These are phyloP conservation scores for Dynastes maya DNA, from an alignment of 2,888 invertebrate genomes.

Conservation along the genomic window DNA sequence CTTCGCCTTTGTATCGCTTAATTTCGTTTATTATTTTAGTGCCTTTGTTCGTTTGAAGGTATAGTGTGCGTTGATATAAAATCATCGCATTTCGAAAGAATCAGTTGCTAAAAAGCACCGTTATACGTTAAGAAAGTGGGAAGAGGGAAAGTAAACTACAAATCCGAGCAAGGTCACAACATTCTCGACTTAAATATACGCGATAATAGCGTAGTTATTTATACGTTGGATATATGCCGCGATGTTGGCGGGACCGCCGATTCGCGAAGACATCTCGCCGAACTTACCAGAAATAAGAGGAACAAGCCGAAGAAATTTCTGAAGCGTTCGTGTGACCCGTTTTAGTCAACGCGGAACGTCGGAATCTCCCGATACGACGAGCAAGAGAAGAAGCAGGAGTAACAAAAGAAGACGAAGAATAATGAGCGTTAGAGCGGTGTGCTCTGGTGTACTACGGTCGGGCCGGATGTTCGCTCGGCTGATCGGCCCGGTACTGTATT, in stretches of 20 bases:
- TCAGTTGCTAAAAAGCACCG: no score
- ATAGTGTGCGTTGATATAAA: no score
- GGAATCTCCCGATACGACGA: conserved; percentile 9
- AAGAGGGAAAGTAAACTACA: conserved; percentile 16
- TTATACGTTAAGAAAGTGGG: neutral
- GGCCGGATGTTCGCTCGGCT: conserved; percentile 66
- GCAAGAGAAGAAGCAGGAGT: conserved; percentile 22
- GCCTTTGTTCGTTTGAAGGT: no score
- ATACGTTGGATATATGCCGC: neutral
- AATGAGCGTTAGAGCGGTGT: conserved; percentile 55
- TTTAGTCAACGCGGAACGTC: conserved; percentile 24
- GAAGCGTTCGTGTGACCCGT: conserved; percentile 28
- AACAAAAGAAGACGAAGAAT: conserved; percentile 56
- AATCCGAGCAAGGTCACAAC: conserved; percentile 19
- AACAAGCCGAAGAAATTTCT: conserved; percentile 31
- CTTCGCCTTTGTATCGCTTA: no score
- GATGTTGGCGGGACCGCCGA: conserved; percentile 15
- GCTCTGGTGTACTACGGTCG: conserved; percentile 53
- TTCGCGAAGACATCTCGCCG: conserved; percentile 6
- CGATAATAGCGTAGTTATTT: conserved; percentile 38
- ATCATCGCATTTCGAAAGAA: no score
- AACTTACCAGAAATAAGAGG: conserved; percentile 37
- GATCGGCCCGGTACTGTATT: conserved; percentile 64
- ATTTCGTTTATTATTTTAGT: no score
- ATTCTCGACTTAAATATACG: conserved; percentile 24